phyloP scores from a whole-genome alignment of 2,113 vertebrate genomes.

The Meriones unguiculatus region DNA sequence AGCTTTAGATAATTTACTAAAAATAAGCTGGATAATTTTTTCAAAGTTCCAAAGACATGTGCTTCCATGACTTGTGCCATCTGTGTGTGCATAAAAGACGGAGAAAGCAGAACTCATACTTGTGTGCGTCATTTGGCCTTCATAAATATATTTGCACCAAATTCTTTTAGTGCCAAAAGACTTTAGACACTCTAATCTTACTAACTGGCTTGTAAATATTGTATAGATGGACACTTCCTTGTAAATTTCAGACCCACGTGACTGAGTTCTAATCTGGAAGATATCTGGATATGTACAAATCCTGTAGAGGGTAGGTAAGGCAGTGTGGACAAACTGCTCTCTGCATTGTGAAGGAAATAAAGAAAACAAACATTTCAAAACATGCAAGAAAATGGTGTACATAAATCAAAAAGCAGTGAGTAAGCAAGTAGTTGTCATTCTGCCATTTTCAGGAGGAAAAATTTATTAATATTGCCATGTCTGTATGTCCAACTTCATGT shows the following conservation, averaged over 20 bases:
- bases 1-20: constrained; percentile 6
- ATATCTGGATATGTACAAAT: neutral
- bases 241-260: neutral
- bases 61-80: neutral
- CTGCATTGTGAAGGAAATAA: neutral
- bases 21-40: neutral
- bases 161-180: neutral
- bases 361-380: neutral
- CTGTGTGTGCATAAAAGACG: neutral
- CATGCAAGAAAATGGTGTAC: neutral
- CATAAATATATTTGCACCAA: neutral
- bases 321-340: neutral
- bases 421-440: neutral
- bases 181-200: neutral
- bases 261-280: neutral
- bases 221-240: neutral
- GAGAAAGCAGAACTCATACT: neutral
- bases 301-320: neutral
- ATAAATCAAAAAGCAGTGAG: neutral
- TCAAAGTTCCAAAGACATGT: neutral
- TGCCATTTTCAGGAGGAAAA: neutral
- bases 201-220: neutral
- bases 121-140: neutral
- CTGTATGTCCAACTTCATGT: neutral
- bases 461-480: neutral